These are phyloP conservation scores for Trogon melanurus DNA, from an alignment of 2,113 vertebrate species.

Conservation along the genomic window DNA sequence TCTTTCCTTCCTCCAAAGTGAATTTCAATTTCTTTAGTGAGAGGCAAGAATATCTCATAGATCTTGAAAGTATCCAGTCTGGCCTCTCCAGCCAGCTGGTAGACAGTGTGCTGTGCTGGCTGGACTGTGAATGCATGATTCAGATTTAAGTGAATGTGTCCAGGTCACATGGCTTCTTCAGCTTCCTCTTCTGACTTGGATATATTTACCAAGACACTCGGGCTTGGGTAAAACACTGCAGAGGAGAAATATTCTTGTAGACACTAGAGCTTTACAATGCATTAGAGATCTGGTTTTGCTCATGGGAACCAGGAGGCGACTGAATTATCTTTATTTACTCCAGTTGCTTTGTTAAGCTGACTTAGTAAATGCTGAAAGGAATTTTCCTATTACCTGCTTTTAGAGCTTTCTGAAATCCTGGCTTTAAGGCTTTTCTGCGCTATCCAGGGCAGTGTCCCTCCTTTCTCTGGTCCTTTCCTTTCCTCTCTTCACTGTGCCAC, in stretches of 20 bases:
- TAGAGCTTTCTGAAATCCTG: not conserved
- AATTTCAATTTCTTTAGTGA: not conserved
- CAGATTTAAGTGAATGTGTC: not conserved
- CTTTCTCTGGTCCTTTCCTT: not conserved
- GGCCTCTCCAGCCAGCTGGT: not conserved
- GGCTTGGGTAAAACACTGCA: not conserved
- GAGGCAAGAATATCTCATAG: not conserved
- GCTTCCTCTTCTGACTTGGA: slow-evolving; percentile 9
- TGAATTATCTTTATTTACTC: not conserved
- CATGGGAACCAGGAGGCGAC: not conserved
- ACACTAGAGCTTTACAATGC: not conserved
- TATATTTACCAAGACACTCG: not conserved
- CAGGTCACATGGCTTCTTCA: not conserved
- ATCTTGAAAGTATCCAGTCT: not conserved
- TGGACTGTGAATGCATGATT: not conserved
- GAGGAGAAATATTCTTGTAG: not conserved
- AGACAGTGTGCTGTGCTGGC: not conserved
- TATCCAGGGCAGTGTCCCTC: not conserved
- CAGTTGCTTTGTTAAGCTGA: not conserved
- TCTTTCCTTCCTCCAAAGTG: not conserved
- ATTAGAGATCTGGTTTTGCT: not conserved
- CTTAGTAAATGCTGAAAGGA: not conserved
- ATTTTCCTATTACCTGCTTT: not conserved
- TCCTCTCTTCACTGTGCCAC: not conserved
- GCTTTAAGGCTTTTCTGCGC: not conserved